Base-by-base conservation (phyloP, 2,797 vertebrate genomes). In the Poeciliopsis turneri region DNA sequence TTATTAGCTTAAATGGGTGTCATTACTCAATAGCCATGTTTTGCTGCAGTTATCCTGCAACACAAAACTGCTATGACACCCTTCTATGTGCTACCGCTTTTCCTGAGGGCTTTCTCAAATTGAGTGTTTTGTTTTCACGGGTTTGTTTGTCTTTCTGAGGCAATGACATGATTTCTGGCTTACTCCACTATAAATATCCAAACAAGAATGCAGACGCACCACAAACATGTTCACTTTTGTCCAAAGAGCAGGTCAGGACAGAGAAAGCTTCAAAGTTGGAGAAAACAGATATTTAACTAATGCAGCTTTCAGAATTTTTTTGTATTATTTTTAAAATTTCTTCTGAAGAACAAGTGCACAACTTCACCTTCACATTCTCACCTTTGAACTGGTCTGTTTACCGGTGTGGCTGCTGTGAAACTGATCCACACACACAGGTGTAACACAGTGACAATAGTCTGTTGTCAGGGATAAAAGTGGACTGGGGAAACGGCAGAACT, bases 111-210 rank as follows among this genome's bases (percentile, higher is more conserved):
- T 78, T 78, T 74, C 78, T 76, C 43, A 25, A 43, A 68, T 33
- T 75, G 69, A 5, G 59, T 68, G 71, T 79, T 89, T 86, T 83
- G 84, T 69, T 78, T 82, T 87, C 77, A 81, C 80, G 77, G 75
- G 66, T 79, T 47, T 77, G 72, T 80, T 86, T 87, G 87, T 76
- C 80, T 74, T 74, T 55, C 82, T 83, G 84, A 79, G 80, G 84
- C 76, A 87, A 86, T 82, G 68, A 80, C 82, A 82, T 77, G 68
- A 90, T 82, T 91, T 85, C 81, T 89, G 78, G 51, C 78, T 84
- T 70, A 78, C 74, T 73, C 11, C 61, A 72, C 83, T 81, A 80
- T 81, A 85, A 86, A 87, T 86, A 89, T 55, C 71, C 79, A 72
- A 47, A 79, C 51, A 47, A 84, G 89, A 86, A 89, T 36, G 25